These are phyloP conservation scores for Ophthalmolycus amberensis DNA, from an alignment of 2,113 vertebrate species.

Conservation along the genomic window DNA sequence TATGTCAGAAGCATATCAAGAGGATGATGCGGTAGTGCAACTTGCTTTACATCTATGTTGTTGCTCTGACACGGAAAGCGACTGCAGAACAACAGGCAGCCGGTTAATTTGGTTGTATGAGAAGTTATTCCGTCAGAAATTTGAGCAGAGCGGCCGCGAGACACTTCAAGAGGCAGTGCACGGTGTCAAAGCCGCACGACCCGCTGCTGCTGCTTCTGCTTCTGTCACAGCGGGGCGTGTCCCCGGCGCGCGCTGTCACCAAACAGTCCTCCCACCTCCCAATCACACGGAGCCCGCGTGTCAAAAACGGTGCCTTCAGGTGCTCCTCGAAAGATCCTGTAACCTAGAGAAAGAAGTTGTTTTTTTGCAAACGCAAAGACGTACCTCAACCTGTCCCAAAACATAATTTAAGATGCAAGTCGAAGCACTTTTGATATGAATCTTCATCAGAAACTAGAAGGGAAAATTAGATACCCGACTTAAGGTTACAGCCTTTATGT, in stretches of 20 bases:
- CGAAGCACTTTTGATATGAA: background rate
- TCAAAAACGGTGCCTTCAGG: constrained; percentile 60
- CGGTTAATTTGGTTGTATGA: constrained; percentile 41
- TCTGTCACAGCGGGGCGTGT: constrained; percentile 64
- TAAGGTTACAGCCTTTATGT: background rate
- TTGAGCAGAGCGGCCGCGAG: background rate
- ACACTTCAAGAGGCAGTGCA: constrained; percentile 13
- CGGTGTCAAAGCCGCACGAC: constrained; percentile 24
- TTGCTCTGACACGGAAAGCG: constrained; percentile 58
- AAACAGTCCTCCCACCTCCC: constrained; percentile 34
- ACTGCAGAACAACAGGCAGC: constrained; percentile 41
- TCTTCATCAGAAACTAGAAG: background rate
- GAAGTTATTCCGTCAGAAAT: constrained; percentile 63
- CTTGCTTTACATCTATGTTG: constrained; percentile 70
- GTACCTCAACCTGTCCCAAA: background rate
- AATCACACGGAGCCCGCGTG: constrained; percentile 26
- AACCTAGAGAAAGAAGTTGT: too few species aligned
- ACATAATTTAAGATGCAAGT: background rate
- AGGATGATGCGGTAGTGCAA: constrained; percentile 64
- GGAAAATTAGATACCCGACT: background rate
- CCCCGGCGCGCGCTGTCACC: constrained; percentile 57
- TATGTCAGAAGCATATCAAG: constrained; percentile 70
- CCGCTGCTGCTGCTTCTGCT: background rate
- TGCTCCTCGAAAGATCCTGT: constrained; percentile 19
- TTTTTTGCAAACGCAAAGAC: too few species aligned